Percentiles rank a stretch among this genome's conserved stretches.
Evolutionary conservation across 2,113 vertebrate genomes (phyloP).

Genomic region (Melanotaenia duboulayi): DNA sequence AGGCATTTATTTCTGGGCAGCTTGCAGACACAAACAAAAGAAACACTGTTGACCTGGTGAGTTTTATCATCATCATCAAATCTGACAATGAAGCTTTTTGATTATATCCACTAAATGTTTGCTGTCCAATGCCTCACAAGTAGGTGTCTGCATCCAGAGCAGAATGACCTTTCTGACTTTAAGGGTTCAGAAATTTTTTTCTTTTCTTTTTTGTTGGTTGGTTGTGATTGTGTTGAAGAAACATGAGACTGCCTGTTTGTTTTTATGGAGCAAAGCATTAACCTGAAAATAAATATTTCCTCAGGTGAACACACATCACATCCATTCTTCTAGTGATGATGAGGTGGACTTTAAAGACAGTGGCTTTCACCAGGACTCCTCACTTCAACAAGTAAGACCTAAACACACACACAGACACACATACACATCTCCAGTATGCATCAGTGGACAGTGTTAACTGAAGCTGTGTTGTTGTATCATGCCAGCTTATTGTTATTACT

Average conservation of each 20-base stretch:
- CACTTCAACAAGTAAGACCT: constrained; percentile 96
- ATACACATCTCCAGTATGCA: not conserved
- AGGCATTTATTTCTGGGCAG: constrained; percentile 91
- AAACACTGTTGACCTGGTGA: constrained; percentile 98
- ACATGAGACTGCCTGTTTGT: too few species aligned
- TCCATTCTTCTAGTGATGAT: constrained; percentile 98
- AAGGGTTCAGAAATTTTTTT: not conserved
- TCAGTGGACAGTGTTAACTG: not conserved
- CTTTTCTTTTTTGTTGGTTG: not conserved
- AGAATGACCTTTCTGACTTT: too few species aligned
- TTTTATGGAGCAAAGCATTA: not conserved
- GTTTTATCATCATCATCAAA: constrained; percentile 56
- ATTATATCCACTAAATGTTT: not conserved
- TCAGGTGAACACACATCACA: constrained; percentile 97
- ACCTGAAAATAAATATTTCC: not conserved
- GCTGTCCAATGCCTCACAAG: too few species aligned
- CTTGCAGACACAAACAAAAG: constrained; percentile 98
- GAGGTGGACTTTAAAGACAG: constrained; percentile 99
- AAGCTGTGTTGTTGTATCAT: not conserved
- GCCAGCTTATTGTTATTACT: too few species aligned
- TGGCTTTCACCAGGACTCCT: constrained; percentile 97
- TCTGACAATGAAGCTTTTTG: not conserved
- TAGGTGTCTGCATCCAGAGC: too few species aligned
- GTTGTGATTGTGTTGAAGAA: too few species aligned
- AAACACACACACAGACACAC: constrained; percentile 20